Evolutionary conservation across 2,797 vertebrate species (phyloP), one percentile per base, ranked within the genome.

Genomic region (Characodon lateralis): DNA sequence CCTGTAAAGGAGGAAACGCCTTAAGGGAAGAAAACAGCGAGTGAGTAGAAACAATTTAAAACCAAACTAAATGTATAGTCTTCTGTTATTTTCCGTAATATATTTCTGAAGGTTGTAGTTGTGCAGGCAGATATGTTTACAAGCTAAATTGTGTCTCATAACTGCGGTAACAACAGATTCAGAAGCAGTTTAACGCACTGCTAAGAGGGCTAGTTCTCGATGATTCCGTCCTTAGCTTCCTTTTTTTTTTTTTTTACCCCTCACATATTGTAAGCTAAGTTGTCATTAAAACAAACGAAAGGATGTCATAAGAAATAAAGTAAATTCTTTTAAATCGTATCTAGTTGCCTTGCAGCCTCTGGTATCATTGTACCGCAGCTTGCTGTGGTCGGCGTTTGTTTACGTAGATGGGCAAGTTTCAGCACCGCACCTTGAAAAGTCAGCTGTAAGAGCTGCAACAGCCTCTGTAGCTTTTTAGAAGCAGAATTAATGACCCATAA

Each of bases 1-100:
- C 84, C 82, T 59, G 58, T 35, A 76, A 90, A 83, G 88, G 89
- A 92, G 94, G 91, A 94, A 94, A 94, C 94, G 91, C 93, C 93
- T 95, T 83, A 89, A 89, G 80, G 82, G 80, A 89, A 90, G 87
- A 58, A 84, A 84, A 70, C 61, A 35, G 77, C 13, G 73, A 83
- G 83, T 92, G 80, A 83, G 85, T 89, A 69, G 26, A 41, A 0
- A 46, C 7, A 56, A 35, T 70, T 77, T 22, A 24, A 43, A 3
- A 46, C 43, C 43, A 0, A 55, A 41, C 8, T 9, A n/a, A 63
- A 20, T 22, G 24, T 61, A 0, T 2, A 9, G 24, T 0, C n/a
- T 28, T 73, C 41, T 18, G 10, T 35, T 35, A 35, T 35, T 35
- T 35, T 35, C 35, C 35, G 35, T 1, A 12, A 0, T 51, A 48